Evolutionary conservation across 1,140 invertebrate genomes (phyloP).

Genomic region (Phymorhynchus buccinoides): DNA sequence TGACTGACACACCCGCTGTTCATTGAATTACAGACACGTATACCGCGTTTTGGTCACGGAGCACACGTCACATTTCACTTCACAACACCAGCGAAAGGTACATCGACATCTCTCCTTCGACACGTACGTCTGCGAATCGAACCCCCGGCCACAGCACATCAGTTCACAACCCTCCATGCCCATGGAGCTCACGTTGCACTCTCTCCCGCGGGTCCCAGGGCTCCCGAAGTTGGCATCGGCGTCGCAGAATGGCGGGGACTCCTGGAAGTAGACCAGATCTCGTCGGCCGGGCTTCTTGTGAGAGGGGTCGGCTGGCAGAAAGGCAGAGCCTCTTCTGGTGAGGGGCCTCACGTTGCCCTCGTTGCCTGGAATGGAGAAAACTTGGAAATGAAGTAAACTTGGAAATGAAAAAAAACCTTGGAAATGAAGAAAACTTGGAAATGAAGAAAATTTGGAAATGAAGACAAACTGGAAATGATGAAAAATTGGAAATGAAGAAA

Average conservation of each 20-base stretch:
- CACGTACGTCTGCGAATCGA: conserved; percentile 84
- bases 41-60: conserved; percentile 53
- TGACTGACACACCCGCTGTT: not conserved
- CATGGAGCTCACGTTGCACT: conserved; percentile 75
- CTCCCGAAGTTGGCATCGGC: conserved; percentile 86
- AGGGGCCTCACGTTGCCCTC: conserved; percentile 17
- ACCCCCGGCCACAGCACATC: conserved; percentile 91
- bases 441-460: no score
- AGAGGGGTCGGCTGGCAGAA: conserved; percentile 61
- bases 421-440: no score
- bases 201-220: conserved; percentile 81
- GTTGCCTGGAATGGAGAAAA: conserved; percentile 15
- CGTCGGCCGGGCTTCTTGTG: conserved; percentile 63
- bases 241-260: conserved; percentile 90
- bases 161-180: conserved; percentile 88
- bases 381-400: no score
- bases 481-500: no score
- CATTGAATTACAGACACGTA: conserved; percentile 58
- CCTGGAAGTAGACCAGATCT: conserved; percentile 92
- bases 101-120: conserved; percentile 86
- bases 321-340: conserved; percentile 47
- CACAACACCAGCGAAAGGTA: conserved; percentile 93
- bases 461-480: no score
- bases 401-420: not conserved
- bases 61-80: conserved; percentile 83